Percentiles rank a stretch among this genome's conserved stretches.
Conservation (phyloP, 2,888 invertebrate genomes). For the Frankliniella fusca region DNA sequence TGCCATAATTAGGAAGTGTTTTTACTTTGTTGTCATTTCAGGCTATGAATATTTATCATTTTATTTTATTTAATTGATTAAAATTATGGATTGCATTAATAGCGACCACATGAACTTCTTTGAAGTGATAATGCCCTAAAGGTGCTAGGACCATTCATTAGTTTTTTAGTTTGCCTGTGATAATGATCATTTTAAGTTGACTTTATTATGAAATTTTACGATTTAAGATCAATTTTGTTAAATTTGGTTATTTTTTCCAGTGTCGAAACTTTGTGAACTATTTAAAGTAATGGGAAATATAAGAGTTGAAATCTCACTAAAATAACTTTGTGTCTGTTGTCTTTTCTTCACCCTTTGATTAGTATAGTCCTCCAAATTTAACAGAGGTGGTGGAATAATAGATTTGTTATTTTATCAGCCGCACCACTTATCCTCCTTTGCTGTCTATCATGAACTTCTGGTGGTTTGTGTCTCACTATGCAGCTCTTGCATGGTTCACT, state of each 20-base stretch:
- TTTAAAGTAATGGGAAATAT: not conserved
- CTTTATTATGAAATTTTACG: not conserved
- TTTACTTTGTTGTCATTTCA: too few species aligned
- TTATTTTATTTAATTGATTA: too few species aligned
- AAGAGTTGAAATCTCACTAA: not conserved
- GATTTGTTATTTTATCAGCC: too few species aligned
- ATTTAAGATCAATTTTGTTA: not conserved
- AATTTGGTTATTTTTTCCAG: not conserved
- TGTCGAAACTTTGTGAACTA: not conserved
- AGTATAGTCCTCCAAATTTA: too few species aligned
- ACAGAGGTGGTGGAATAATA: too few species aligned
- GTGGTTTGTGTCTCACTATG: conserved; percentile 7
- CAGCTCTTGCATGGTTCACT: not conserved
- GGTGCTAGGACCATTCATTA: not conserved
- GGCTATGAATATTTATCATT: too few species aligned
- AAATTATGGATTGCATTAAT: too few species aligned
- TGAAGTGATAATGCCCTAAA: not conserved
- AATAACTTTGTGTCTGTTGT: not conserved
- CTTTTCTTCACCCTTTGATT: not conserved
- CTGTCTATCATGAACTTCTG: not conserved
- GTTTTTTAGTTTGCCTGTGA: conserved; percentile 21
- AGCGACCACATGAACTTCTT: too few species aligned
- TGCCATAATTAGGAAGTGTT: too few species aligned
- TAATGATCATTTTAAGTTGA: not conserved
- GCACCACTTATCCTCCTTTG: too few species aligned